Evolutionary conservation across 1,140 invertebrate species (phyloP).

Genomic region (Ganaspis sp.): DNA sequence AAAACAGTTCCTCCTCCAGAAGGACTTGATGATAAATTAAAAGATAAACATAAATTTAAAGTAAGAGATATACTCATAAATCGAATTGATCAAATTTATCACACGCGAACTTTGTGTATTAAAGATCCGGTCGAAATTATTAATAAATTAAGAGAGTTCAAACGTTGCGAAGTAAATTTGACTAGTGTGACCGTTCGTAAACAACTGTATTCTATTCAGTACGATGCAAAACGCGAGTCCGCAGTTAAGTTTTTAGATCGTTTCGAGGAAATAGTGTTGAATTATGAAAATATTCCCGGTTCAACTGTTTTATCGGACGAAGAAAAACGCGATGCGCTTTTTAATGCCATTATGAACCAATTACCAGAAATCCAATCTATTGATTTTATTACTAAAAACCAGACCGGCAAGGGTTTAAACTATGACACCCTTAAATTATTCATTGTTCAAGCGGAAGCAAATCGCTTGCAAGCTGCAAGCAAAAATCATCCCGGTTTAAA

Average conservation of each 20-base stretch:
- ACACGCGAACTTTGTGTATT: constrained; percentile 36
- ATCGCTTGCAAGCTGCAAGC: neutral
- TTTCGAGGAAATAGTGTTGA: constrained; percentile 42
- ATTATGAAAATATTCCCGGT: constrained; percentile 34
- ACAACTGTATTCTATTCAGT: neutral
- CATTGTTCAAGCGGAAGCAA: constrained; percentile 35
- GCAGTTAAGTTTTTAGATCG: constrained; percentile 35
- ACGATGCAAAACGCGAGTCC: neutral
- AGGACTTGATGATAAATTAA: neutral
- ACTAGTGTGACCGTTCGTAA: neutral
- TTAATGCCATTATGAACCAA: neutral
- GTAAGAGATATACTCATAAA: constrained; percentile 44
- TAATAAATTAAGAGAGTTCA: constrained; percentile 36
- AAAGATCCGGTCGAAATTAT: constrained; percentile 42
- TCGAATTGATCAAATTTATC: constrained; percentile 38
- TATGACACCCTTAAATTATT: constrained; percentile 33
- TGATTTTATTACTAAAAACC: constrained; percentile 25
- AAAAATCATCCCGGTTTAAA: neutral
- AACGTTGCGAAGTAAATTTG: neutral
- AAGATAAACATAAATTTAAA: constrained; percentile 40
- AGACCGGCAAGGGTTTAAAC: constrained; percentile 26
- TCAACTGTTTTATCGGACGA: neutral
- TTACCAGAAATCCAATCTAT: constrained; percentile 21
- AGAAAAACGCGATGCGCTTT: constrained; percentile 36
- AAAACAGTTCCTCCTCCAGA: neutral